Evolutionary conservation across 2,113 vertebrate genomes (phyloP).

Genomic region (Tinamus guttatus): DNA sequence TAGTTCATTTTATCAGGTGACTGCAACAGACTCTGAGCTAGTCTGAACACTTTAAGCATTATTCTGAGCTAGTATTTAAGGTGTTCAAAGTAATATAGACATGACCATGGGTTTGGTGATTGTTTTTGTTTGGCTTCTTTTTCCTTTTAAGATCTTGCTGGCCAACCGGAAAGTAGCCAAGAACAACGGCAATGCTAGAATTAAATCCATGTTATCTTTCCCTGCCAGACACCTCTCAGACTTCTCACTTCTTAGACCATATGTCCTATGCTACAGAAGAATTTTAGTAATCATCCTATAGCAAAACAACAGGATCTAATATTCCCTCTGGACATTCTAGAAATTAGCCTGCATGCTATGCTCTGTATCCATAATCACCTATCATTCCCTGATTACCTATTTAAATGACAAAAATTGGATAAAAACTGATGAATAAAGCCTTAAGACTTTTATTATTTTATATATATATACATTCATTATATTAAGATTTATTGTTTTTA

Average conservation of each 20-base stretch:
- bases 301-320: constrained; percentile 33
- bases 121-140: background rate
- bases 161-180: constrained; percentile 29
- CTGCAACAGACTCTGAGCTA: background rate
- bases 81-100: constrained; percentile 18
- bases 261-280: constrained; percentile 23
- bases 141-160: background rate
- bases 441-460: background rate
- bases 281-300: constrained; percentile 10
- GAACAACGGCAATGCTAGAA: constrained; percentile 27
- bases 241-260: constrained; percentile 43
- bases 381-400: constrained; percentile 38
- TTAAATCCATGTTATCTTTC: constrained; percentile 49
- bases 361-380: background rate
- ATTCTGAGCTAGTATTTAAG: background rate
- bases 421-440: constrained; percentile 15
- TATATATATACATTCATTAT: background rate
- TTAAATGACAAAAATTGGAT: constrained; percentile 20
- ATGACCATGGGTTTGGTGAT: background rate
- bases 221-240: constrained; percentile 39
- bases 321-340: background rate
- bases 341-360: background rate
- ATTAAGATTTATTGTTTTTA: background rate
- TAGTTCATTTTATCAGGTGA: constrained; percentile 32
- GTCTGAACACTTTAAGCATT: too few relatives aligned